Evolutionary conservation across 2,113 vertebrate genomes (phyloP).

Genomic region (Hirundichthys speculiger): DNA sequence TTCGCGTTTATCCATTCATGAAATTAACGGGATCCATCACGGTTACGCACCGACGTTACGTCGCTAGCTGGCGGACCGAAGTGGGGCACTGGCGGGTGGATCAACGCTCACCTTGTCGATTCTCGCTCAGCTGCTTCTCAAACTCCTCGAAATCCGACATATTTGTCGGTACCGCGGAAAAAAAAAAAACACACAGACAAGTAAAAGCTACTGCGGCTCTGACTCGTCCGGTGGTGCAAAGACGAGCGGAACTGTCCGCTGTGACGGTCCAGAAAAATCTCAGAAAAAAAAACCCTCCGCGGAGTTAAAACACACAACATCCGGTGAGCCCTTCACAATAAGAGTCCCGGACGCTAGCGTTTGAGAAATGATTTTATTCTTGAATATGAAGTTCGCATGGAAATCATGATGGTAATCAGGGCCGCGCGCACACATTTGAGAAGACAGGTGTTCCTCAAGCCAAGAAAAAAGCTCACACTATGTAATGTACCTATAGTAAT

Average conservation of each 20-base stretch:
- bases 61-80: slow-evolving; percentile 32
- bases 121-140: slow-evolving; percentile 82
- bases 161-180: too few species aligned
- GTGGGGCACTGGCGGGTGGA: not conserved
- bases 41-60: slow-evolving; percentile 3
- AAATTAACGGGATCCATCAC: too few species aligned
- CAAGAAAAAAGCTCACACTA: too few species aligned
- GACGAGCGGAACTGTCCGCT: not conserved
- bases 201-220: not conserved
- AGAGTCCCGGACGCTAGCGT: slow-evolving; percentile 13
- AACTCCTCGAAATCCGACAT: slow-evolving; percentile 85
- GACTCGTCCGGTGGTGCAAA: not conserved
- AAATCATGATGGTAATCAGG: too few species aligned
- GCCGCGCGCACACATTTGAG: too few species aligned
- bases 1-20: too few species aligned
- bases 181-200: too few species aligned
- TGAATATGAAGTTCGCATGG: too few species aligned
- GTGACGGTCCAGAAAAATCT: slow-evolving; percentile 20
- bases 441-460: too few species aligned
- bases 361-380: too few species aligned
- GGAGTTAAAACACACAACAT: not conserved
- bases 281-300: not conserved
- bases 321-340: slow-evolving; percentile 42
- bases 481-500: too few species aligned
- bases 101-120: slow-evolving; percentile 76